phyloP scores from a whole-genome alignment of 2,797 vertebrate species.

The Rhinophrynus dorsalis region DNA sequence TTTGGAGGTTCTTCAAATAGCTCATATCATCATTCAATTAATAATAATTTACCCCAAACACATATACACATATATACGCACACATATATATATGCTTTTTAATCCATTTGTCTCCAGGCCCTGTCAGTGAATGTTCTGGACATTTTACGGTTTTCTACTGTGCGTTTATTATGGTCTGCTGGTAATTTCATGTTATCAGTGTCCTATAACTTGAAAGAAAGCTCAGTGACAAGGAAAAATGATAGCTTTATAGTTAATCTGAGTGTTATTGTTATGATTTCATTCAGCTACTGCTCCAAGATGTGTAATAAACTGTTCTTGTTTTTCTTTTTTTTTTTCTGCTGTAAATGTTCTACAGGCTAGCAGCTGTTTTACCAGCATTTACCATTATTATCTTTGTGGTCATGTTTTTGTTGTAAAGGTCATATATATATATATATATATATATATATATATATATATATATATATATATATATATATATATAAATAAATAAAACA shows the following conservation, averaged over 20 bases:
- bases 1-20: too few species aligned
- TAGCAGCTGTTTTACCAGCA: too few species aligned
- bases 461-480: too few species aligned
- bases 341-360: background rate
- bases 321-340: constrained; percentile 21
- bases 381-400: too few species aligned
- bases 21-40: too few species aligned
- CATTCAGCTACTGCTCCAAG: constrained; percentile 21
- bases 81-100: too few species aligned
- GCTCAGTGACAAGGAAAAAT: constrained; percentile 35
- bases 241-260: constrained; percentile 26
- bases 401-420: too few species aligned
- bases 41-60: too few species aligned
- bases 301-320: constrained; percentile 31
- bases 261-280: constrained; percentile 26
- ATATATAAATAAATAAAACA: too few species aligned
- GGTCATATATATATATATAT: too few species aligned
- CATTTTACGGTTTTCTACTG: constrained; percentile 27
- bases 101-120: constrained; percentile 12
- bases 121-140: constrained; percentile 1
- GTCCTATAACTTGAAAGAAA: constrained; percentile 13
- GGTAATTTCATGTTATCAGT: constrained; percentile 32
- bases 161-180: constrained; percentile 22
- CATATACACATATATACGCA: too few species aligned
- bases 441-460: too few species aligned